Base-by-base conservation (phyloP, 2,797 vertebrate genomes). In the Otolemur crassicaudatus region DNA sequence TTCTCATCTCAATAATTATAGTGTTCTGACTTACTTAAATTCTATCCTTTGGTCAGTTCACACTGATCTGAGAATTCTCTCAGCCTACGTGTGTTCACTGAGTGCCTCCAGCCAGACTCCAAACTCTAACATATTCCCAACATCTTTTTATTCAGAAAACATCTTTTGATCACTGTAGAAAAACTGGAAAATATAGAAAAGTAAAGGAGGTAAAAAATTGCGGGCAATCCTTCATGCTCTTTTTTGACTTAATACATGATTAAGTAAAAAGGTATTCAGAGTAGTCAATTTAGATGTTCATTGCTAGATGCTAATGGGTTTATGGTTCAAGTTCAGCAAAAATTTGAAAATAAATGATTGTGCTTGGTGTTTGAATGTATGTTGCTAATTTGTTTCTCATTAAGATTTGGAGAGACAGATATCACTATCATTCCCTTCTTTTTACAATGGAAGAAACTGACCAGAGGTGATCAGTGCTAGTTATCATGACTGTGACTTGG, bases 271-370 rank as follows among this genome's bases (percentile, higher is more conserved):
- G 67, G 7, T 29, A 23, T 89, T 31, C 40, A 8, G n/a, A 5
- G n/a, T 14, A 80, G 34, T 7, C 49, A 40, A 4, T 65, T 70
- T 22, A 75, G 17, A 61, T 92, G 16, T 81, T 86, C 61, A 72
- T 73, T 81, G 43, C n/a, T 40, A 37, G 40, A 85, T 37, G 46
- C 29, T 77, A 43, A 63, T 60, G 7, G 23, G 29, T 76, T 11
- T 87, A 53, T 82, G 46, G 7, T 76, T 91, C 37, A 65, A 43
- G 16, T 81, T 89, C 61, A 89, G 23, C 86, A 97, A 77, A 93
- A 43, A 67, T 34, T n/a, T n/a, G 17, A 53, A 29, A 34, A 17
- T 31, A 40, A 53, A 16, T 40, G 31, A 56, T 17, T 63, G 4
- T 25, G 23, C 60, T 69, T 90, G 34, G 49, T 40, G 31, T 73